Evolutionary conservation across 1,140 invertebrate species (phyloP), one percentile per base, ranked within the genome.

Genomic region (Leucophenga varia): DNA sequence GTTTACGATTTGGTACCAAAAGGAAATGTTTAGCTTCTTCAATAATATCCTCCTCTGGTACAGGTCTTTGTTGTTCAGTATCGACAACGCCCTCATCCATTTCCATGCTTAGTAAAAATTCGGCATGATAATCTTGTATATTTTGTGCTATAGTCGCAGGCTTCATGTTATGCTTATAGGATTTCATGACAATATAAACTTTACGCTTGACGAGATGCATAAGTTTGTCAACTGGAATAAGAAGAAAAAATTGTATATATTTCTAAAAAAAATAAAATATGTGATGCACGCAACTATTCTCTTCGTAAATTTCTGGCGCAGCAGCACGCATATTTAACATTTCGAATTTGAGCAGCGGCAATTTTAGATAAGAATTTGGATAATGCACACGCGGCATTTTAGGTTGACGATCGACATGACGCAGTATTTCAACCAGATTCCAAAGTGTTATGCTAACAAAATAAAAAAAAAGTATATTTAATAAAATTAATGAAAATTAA

Each of bases 331-430:
- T 51, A 2, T 35, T 47, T 2, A 43, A 5, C 45, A 45, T 48
- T 22, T 53, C 47, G 28, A 50, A 57, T 40, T 50, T 49, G 16
- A 57, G 22, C 7, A 57, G 20, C 6, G 55, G 55, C 9, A 57
- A 42, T 10, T 43, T 38, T 22, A 57, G 40, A 19, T 54, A 45
- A 1, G 39, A 17, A 19, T 20, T 50, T 1, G 55, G 55, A 54
- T 54, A 57, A 31, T 43, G 12, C 9, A 49, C 28, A 9, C 30
- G 21, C 7, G 40, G 12, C 0, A 38, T 16, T 13, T 47, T 37
- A 7, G 35, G 14, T 25, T 43, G 35, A 1, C 41, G 32, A 9
- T 34, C 48, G 0, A 55, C 44, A 31, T 55, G 30, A 4, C 48
- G 41, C 13, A 55, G 14, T 13, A 55, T 47, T 13, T 52, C 48